Evolutionary conservation across 1,140 invertebrate species (phyloP).

Genomic region (Vollenhovia emeryi): DNA sequence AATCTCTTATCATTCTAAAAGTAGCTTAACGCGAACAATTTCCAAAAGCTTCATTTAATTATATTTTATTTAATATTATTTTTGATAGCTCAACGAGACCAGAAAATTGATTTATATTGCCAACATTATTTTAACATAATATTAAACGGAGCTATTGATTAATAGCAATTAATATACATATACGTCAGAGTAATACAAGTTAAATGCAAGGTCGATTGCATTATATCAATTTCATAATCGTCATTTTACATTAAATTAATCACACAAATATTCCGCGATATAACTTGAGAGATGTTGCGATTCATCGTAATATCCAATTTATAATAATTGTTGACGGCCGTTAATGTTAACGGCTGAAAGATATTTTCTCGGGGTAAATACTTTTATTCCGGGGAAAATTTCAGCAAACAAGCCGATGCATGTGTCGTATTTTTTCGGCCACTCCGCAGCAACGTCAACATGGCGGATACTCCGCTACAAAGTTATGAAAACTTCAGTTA

Average conservation of each 20-base stretch:
- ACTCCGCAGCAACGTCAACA: slow-evolving; percentile 27
- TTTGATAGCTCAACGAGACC: background rate
- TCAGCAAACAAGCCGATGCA: slow-evolving; percentile 19
- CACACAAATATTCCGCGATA: background rate
- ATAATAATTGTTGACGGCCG: background rate
- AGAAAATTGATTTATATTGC: background rate
- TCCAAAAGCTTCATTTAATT: slow-evolving; percentile 5
- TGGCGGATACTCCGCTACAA: slow-evolving; percentile 21
- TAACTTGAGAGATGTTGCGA: slow-evolving; percentile 3
- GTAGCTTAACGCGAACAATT: background rate
- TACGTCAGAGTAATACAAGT: background rate
- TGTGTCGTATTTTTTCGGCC: slow-evolving; percentile 43
- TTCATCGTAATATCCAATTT: slow-evolving; percentile 8
- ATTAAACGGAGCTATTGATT: slow-evolving; percentile 6
- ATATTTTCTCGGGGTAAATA: background rate
- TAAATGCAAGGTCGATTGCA: background rate
- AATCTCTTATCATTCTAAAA: background rate
- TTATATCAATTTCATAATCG: slow-evolving; percentile 8
- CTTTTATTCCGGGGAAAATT: slow-evolving; percentile 2
- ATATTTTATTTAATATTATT: slow-evolving; percentile 4
- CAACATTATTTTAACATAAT: slow-evolving; percentile 16
- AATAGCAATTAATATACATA: slow-evolving; percentile 22
- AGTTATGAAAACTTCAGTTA: slow-evolving; percentile 56
- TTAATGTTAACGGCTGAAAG: background rate
- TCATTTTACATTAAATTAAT: slow-evolving; percentile 14